phyloP scores from a whole-genome alignment of 2,888 invertebrate species.

The Heliconius aoede region DNA sequence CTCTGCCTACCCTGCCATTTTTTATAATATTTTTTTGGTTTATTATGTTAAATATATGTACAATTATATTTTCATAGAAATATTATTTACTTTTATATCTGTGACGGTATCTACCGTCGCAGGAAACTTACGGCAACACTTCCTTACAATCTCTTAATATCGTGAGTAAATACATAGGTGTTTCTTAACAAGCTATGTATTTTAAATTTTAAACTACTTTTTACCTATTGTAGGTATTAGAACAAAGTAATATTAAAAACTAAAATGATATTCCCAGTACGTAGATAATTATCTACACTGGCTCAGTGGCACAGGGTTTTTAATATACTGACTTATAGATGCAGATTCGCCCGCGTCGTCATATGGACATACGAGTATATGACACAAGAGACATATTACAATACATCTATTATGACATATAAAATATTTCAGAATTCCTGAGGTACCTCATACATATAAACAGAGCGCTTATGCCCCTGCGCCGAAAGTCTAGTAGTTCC shows the following conservation, averaged over 20 bases:
- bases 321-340: no score
- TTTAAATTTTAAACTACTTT: neutral
- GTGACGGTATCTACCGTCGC: conserved; percentile 23
- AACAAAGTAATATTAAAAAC: neutral
- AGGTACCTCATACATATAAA: no score
- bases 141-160: conserved; percentile 34
- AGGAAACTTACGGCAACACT: conserved; percentile 29
- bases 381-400: no score
- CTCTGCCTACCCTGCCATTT: no score
- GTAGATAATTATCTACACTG: no score
- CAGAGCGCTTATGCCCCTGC: no score
- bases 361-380: no score
- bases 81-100: conserved; percentile 27
- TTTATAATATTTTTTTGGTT: neutral
- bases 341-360: no score
- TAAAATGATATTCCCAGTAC: neutral
- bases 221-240: neutral
- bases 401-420: no score
- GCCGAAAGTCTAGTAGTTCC: no score
- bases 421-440: no score
- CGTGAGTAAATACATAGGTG: conserved; percentile 20
- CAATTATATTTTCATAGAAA: neutral
- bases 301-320: no score
- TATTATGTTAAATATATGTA: neutral
- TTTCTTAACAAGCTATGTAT: neutral